These are phyloP conservation scores for Cassiopea xamachana DNA, from an alignment of 30 jellyfish, hydroid and myxozoan species.

Conservation along the genomic window DNA sequence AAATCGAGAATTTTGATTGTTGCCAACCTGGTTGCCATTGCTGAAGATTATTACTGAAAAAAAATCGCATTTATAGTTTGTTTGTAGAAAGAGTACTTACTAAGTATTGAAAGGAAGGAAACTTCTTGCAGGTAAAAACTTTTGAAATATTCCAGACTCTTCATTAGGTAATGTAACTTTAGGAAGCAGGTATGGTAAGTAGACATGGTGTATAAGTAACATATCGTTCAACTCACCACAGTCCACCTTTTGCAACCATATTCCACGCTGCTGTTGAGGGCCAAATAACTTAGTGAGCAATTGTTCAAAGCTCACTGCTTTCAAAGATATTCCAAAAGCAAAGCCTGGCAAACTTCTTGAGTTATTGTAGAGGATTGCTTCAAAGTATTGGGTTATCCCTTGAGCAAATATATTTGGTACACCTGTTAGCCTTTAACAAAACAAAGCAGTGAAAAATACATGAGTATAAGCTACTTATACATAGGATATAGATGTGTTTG, in stretches of 20 bases:
- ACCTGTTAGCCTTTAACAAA: constrained; percentile 33
- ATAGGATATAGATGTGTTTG: too few species aligned
- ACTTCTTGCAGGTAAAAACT: too few species aligned
- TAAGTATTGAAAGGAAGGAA: too few species aligned
- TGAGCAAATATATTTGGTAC: constrained; percentile 31
- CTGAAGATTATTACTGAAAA: constrained; percentile 47
- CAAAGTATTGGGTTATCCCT: constrained; percentile 33
- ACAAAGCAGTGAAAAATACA: too few species aligned
- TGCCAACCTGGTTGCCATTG: constrained; percentile 40
- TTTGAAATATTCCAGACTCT: too few species aligned
- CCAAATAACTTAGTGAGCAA: constrained; percentile 58
- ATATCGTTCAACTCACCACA: constrained; percentile 33
- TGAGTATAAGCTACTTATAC: too few species aligned
- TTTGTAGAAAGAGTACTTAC: too few species aligned
- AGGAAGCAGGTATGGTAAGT: too few species aligned
- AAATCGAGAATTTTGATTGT: constrained; percentile 4
- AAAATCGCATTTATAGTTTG: not conserved
- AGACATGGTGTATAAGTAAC: not conserved
- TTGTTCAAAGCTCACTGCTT: constrained; percentile 47
- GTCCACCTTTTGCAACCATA: constrained; percentile 60
- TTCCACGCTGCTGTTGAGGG: constrained; percentile 30
- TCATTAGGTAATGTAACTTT: too few species aligned
- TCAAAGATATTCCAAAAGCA: constrained; percentile 51
- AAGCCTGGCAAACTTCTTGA: constrained; percentile 51
- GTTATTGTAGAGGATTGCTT: constrained; percentile 37